Conservation (phyloP, 2,888 invertebrate species). For the Ectemnius cavifrons region DNA sequence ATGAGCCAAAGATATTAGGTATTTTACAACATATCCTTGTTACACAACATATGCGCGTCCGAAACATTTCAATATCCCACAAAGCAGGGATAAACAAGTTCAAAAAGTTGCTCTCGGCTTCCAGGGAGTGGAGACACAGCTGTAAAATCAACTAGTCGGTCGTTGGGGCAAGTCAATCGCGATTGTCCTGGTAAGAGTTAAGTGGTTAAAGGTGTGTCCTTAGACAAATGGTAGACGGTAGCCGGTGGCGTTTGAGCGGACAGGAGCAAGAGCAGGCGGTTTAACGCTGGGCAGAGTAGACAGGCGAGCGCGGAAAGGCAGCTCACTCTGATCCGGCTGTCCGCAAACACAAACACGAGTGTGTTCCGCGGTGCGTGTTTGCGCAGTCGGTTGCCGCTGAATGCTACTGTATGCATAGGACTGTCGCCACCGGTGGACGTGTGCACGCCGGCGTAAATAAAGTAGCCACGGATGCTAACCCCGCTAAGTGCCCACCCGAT, state of each 20-base stretch:
- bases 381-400: conserved; percentile 65
- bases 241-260: conserved; percentile 48
- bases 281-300: no score
- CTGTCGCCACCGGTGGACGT: conserved; percentile 38
- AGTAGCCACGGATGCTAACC: conserved; percentile 63
- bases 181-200: conserved; percentile 41
- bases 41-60: no score
- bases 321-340: conserved; percentile 28
- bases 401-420: conserved; percentile 66
- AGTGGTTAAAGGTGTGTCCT: conserved; percentile 58
- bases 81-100: no score
- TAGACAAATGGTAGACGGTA: conserved; percentile 54
- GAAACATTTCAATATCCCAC: no score
- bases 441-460: conserved; percentile 59
- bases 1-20: no score
- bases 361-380: conserved; percentile 53
- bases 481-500: conserved; percentile 65
- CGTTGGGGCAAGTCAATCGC: conserved; percentile 26
- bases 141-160: no score
- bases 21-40: no score
- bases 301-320: no score
- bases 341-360: conserved; percentile 48
- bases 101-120: no score
- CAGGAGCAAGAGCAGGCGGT: conserved; percentile 15
- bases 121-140: no score